A percentile compares a stretch with the other conserved stretches of the same genome.
phyloP scores from a whole-genome alignment of 2,113 vertebrate species.

The Vulpes vulpes region DNA sequence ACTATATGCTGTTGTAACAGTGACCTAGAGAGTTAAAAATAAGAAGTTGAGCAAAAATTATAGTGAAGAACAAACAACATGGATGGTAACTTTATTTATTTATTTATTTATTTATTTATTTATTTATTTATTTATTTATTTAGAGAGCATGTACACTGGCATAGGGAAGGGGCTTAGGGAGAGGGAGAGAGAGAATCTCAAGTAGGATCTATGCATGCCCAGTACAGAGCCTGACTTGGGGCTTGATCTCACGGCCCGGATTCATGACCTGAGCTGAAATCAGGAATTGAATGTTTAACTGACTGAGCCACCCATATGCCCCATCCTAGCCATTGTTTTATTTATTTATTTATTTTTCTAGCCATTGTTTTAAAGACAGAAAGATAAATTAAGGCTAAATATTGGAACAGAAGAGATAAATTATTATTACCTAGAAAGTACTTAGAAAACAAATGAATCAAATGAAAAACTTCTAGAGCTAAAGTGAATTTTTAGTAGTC shows the following conservation, averaged over 20 bases:
- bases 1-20: background rate
- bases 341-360: background rate
- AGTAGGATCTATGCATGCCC: background rate
- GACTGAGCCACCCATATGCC: background rate
- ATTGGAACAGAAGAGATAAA: background rate
- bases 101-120: background rate
- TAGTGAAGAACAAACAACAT: background rate
- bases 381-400: background rate
- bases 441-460: background rate
- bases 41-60: background rate
- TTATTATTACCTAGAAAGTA: constrained; percentile 42
- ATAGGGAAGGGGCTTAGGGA: background rate
- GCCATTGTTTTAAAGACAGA: constrained; percentile 28
- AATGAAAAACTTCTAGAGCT: constrained; percentile 13
- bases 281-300: background rate
- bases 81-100: background rate
- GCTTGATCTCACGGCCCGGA: background rate
- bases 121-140: background rate
- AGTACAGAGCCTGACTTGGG: background rate
- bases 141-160: background rate
- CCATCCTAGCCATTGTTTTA: background rate
- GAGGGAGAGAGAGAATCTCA: background rate
- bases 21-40: background rate
- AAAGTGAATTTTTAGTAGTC: constrained; percentile 16
- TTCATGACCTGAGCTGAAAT: background rate